Evolutionary conservation across 2,113 vertebrate genomes (phyloP).

Genomic region (Pleuronectes platessa): DNA sequence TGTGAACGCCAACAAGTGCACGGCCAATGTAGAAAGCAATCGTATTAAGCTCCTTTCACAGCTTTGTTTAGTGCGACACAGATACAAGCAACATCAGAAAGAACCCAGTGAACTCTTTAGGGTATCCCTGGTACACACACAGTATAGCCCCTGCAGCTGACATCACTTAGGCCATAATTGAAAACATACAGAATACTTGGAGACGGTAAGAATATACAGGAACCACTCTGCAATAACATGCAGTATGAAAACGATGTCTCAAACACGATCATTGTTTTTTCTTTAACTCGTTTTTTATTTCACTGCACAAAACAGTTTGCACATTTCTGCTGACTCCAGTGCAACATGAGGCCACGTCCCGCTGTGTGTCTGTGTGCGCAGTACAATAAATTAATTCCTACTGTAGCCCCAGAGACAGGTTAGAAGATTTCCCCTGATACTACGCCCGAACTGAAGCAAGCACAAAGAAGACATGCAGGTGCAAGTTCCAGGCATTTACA

Average conservation of each 20-base stretch:
- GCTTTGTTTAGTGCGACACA: constrained; percentile 69
- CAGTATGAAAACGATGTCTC: constrained; percentile 38
- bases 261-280: constrained; percentile 22
- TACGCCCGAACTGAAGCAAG: constrained; percentile 46
- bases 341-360: constrained; percentile 4
- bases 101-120: constrained; percentile 73
- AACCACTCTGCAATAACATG: constrained; percentile 40
- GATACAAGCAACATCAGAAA: constrained; percentile 61
- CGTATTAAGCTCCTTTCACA: constrained; percentile 69
- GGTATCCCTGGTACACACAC: constrained; percentile 42
- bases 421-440: constrained; percentile 61
- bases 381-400: constrained; percentile 53
- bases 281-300: constrained; percentile 4
- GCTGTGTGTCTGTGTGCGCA: constrained; percentile 6
- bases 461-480: constrained; percentile 70
- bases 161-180: constrained; percentile 60
- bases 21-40: constrained; percentile 62
- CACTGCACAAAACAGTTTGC: neutral
- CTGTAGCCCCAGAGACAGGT: constrained; percentile 56
- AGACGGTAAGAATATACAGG: constrained; percentile 32
- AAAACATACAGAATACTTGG: constrained; percentile 59
- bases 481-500: constrained; percentile 66
- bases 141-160: constrained; percentile 62
- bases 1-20: constrained; percentile 53
- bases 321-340: constrained; percentile 26